Evolutionary conservation across 2,888 invertebrate genomes (phyloP).

Genomic region (Protonemura montana): DNA sequence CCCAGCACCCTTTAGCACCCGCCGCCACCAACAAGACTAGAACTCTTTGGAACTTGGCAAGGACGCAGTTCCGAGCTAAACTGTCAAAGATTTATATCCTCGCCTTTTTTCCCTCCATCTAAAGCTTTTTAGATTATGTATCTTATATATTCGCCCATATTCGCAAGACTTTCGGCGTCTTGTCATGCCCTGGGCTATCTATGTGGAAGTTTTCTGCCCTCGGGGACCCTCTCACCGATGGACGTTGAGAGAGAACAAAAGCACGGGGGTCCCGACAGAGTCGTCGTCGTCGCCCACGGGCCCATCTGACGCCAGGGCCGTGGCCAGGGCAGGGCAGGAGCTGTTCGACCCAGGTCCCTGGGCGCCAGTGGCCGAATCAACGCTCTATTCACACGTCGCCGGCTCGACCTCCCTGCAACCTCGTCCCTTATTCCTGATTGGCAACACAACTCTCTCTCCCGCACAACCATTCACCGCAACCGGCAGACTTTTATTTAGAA

Average conservation of each 20-base stretch:
- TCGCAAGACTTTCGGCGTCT: not conserved
- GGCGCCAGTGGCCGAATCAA: conserved; percentile 14
- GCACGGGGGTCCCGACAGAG: not conserved
- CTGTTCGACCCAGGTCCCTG: not conserved
- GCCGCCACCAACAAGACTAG: not conserved
- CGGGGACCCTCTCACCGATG: not conserved
- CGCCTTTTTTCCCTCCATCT: not conserved
- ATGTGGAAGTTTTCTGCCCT: not conserved
- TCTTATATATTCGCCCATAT: conserved; percentile 21
- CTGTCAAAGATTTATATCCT: not conserved
- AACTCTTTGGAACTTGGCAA: conserved; percentile 19
- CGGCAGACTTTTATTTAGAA: conserved; percentile 8
- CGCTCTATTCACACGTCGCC: conserved; percentile 9
- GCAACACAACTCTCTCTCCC: conserved; percentile 12
- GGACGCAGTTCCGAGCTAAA: not conserved
- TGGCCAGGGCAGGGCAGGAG: not conserved
- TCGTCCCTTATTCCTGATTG: not conserved
- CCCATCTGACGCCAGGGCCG: not conserved
- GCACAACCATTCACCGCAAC: not conserved
- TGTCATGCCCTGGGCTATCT: not conserved
- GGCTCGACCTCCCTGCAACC: not conserved
- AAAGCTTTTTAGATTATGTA: conserved; percentile 26
- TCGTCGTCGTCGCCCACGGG: not conserved
- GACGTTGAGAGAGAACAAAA: conserved; percentile 2
- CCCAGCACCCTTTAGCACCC: not conserved